Percentiles rank a stretch among this genome's conserved stretches.
These are phyloP conservation scores for Helicolenus hilgendorfi DNA, from an alignment of 2,797 vertebrate genomes.

Conservation along the genomic window DNA sequence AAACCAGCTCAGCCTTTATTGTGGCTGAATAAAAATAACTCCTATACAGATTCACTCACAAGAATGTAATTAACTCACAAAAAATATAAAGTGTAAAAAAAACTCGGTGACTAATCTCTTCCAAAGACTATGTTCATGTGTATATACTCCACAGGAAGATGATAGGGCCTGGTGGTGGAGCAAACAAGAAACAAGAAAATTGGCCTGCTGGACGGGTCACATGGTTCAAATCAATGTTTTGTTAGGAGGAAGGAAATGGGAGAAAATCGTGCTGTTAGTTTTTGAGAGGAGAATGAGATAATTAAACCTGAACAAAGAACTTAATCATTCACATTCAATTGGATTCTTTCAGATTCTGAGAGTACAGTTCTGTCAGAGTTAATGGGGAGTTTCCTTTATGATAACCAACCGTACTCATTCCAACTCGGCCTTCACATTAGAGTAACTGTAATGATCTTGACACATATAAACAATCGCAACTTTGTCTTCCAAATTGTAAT, in stretches of 20 bases:
- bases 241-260: background rate
- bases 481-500: background rate
- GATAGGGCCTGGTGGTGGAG: background rate
- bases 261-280: background rate
- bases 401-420: background rate
- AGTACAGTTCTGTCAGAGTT: background rate
- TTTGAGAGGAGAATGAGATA: background rate
- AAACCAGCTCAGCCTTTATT: background rate
- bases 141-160: conserved; percentile 3
- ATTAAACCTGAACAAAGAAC: conserved; percentile 1
- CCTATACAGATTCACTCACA: background rate
- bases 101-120: background rate
- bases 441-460: background rate
- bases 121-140: conserved; percentile 15
- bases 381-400: background rate
- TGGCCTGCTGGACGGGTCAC: conserved; percentile 44
- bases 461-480: background rate
- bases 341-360: background rate
- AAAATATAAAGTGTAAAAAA: background rate
- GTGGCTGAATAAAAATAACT: background rate
- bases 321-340: background rate
- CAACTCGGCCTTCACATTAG: background rate
- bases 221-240: conserved; percentile 41
- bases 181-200: conserved; percentile 65
- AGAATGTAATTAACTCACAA: background rate